These are phyloP conservation scores for Garra rufa DNA, from an alignment of 2,113 vertebrate genomes.

Conservation along the genomic window DNA sequence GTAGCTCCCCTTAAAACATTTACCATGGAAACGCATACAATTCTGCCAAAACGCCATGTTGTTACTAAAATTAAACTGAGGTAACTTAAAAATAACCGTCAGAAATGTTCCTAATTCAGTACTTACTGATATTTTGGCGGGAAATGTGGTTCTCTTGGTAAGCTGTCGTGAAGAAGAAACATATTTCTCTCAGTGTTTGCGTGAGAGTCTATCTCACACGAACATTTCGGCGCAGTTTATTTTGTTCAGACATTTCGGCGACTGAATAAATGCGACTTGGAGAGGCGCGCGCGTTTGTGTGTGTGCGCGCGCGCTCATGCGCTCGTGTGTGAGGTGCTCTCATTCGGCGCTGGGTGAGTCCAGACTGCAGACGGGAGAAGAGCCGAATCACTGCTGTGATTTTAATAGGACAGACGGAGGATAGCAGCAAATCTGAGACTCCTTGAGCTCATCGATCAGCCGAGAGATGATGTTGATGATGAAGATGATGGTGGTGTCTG, in stretches of 20 bases:
- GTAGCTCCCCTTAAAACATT: not conserved
- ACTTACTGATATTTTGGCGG: not conserved
- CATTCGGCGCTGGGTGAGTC: slow-evolving; percentile 40
- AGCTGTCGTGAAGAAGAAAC: not conserved
- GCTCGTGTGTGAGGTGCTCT: not conserved
- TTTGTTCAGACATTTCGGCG: not conserved
- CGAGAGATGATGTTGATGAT: not conserved
- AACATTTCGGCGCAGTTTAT: not conserved
- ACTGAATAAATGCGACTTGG: not conserved
- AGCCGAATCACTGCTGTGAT: slow-evolving; percentile 4
- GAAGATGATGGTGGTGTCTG: not conserved
- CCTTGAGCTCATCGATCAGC: not conserved
- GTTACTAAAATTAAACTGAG: not conserved
- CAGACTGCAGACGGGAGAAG: slow-evolving; percentile 33
- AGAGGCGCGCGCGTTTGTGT: not conserved
- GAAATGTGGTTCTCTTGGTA: not conserved
- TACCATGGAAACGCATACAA: not conserved
- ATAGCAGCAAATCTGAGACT: not conserved
- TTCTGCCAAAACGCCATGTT: not conserved
- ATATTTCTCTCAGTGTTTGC: not conserved
- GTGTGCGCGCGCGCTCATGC: not conserved
- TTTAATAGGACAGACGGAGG: slow-evolving; percentile 21
- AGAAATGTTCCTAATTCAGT: not conserved
- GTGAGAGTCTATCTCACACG: not conserved
- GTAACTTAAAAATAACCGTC: not conserved